These are phyloP conservation scores for Porites lutea DNA, from an alignment of 64 coral and sea anemone species.

Conservation along the genomic window DNA sequence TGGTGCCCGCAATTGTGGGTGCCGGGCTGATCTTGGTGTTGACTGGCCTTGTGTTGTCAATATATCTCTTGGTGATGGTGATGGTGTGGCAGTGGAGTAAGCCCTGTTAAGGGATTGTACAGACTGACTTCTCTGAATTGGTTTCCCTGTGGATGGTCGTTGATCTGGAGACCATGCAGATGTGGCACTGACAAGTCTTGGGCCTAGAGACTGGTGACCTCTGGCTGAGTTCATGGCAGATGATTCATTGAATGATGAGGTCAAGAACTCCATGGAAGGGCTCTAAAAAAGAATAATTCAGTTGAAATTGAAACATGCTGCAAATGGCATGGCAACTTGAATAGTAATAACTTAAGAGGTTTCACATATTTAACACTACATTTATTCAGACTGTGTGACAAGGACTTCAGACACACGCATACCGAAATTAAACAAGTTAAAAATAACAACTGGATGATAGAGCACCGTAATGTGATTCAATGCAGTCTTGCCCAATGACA, in stretches of 20 bases:
- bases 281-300: background rate
- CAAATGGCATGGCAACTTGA: no score
- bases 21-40: background rate
- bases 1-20: background rate
- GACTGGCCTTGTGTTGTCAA: background rate
- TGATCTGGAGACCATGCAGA: background rate
- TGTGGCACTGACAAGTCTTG: background rate
- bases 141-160: conserved; percentile 4
- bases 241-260: conserved; percentile 1
- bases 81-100: background rate
- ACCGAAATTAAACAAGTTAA: no score
- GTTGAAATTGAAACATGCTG: no score
- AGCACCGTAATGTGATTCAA: no score
- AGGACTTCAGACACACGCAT: no score
- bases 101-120: background rate
- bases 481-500: no score
- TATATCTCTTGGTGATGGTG: conserved; percentile 17
- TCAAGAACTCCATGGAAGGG: conserved; percentile 20
- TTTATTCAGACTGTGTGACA: no score
- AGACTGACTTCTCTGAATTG: conserved; percentile 13
- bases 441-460: no score
- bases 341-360: no score
- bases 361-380: no score
- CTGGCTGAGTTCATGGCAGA: conserved; percentile 7
- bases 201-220: conserved; percentile 7